Base-by-base conservation (phyloP, 2,888 invertebrate genomes). In the Microdon myrmicae region DNA sequence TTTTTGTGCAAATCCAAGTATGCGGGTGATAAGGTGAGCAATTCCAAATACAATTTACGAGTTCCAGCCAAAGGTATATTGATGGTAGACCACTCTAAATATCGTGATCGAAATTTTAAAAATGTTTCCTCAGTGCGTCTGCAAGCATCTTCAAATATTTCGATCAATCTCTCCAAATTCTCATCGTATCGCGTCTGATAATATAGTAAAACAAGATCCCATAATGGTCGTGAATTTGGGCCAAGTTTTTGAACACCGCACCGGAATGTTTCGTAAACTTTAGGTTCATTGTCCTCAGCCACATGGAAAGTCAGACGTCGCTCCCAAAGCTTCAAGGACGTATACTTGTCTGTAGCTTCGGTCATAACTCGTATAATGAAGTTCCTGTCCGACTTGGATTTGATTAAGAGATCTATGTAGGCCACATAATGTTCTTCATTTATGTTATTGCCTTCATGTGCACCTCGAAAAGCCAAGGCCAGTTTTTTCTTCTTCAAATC, bases 311-410 rank as follows among this genome's bases (percentile, higher is more conserved):
- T 76, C 19, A 86, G 69, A 60, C 82, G 80, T 2, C 81, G 72
- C 66, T 82, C 81, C 82, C 86, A 85, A 12, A 84, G 74, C 68
- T 79, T 80, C 9, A 80, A 72, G 31, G 83, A 83, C 4, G 77
- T 71, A 43, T 81, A 70, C 9, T 74, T 74, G 37, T 81, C 77
- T 4, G 83, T 81, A 1, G 83, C 84, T 68, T 77, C 79, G 6
- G 68, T 70, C 2, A 83, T 61, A 8, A 77, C 67, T 10, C 72
- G 71, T 0, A 72, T 68, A 2, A 70, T 60, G 2, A 55, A 47
- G 4, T 69, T 68, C 49, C 60, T 14, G 12, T 68, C 43, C 39
- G 67, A 68, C 28, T 67, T 68, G 2, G 76, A 70, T 39, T 72
- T 71, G 3, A 71, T 69, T 16, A 79, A 51, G 13, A 73, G 69